A percentile compares a stretch with the other conserved stretches of the same genome.
Evolutionary conservation across 2,888 invertebrate genomes (phyloP).

Genomic region (Synanthedon andrenaeformis): DNA sequence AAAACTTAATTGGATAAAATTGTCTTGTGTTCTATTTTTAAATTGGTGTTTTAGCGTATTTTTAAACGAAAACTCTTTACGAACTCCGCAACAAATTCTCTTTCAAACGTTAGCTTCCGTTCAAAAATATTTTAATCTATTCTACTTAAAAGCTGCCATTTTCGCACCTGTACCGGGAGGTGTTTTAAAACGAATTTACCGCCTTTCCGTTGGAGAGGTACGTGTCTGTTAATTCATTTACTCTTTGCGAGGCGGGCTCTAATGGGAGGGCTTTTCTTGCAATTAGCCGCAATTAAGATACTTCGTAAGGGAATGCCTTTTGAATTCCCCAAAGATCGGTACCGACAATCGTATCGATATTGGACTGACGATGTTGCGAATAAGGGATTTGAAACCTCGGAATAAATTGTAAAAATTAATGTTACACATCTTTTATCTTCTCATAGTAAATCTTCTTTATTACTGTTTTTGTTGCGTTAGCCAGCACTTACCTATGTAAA

Average conservation of each 20-base stretch:
- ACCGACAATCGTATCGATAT: slow-evolving; percentile 19
- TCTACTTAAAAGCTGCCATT: slow-evolving; percentile 51
- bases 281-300: slow-evolving; percentile 65
- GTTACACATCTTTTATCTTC: too few species aligned
- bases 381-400: slow-evolving; percentile 1
- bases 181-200: slow-evolving; percentile 60
- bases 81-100: not conserved
- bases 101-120: slow-evolving; percentile 14
- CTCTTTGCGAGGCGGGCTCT: slow-evolving; percentile 49
- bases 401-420: too few species aligned
- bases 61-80: too few species aligned
- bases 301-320: slow-evolving; percentile 39
- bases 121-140: slow-evolving; percentile 46
- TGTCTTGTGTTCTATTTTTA: not conserved
- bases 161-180: slow-evolving; percentile 53
- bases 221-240: slow-evolving; percentile 65
- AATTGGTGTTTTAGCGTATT: not conserved
- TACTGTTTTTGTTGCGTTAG: too few species aligned
- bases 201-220: slow-evolving; percentile 40
- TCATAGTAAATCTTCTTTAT: too few species aligned
- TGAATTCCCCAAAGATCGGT: slow-evolving; percentile 24
- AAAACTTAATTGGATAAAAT: not conserved
- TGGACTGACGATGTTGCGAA: slow-evolving; percentile 22
- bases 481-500: not conserved
- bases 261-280: slow-evolving; percentile 60